Evolutionary conservation across 1,140 invertebrate genomes (phyloP).

Genomic region (Magallana gigas): DNA sequence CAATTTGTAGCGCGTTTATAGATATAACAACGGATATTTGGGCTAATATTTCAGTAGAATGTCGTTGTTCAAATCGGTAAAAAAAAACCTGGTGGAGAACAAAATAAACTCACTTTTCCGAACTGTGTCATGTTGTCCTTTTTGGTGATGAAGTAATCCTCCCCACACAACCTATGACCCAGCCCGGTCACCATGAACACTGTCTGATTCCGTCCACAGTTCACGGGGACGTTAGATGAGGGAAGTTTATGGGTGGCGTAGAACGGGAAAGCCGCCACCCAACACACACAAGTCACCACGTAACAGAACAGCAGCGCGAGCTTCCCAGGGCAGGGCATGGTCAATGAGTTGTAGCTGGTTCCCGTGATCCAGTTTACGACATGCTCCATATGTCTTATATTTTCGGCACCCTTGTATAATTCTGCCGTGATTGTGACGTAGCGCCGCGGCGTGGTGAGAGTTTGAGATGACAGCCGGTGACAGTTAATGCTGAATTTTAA

Average conservation of each 20-base stretch:
- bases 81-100: no score
- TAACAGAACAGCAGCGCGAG: neutral
- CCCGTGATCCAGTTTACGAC: neutral
- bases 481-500: conserved; percentile 11
- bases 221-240: neutral
- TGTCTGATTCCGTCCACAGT: neutral
- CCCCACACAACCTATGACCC: neutral
- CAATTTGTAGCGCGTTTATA: no score
- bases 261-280: neutral
- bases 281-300: neutral
- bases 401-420: neutral
- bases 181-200: neutral
- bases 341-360: neutral
- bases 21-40: no score
- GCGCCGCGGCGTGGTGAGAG: neutral
- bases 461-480: conserved; percentile 15
- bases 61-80: no score
- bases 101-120: conserved; percentile 14
- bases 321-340: neutral
- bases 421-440: neutral
- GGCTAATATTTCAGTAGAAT: no score
- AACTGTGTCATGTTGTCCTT: neutral
- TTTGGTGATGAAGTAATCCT: neutral
- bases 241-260: neutral
- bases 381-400: neutral